Percentiles rank a stretch among this genome's conserved stretches.
These are phyloP conservation scores for Troides aeacus DNA, from an alignment of 2,888 invertebrate genomes.

Conservation along the genomic window DNA sequence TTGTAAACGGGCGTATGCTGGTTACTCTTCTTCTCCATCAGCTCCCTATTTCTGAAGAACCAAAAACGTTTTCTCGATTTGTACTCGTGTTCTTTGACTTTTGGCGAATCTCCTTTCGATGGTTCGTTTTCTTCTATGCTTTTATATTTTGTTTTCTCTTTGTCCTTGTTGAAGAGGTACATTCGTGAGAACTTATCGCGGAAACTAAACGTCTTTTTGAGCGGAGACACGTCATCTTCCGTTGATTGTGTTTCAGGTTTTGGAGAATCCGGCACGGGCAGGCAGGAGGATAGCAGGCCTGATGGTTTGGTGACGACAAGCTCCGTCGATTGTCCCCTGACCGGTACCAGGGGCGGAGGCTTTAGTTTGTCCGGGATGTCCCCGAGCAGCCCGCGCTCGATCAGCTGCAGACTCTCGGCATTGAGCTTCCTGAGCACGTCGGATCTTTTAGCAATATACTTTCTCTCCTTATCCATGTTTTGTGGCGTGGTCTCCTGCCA, in stretches of 20 bases:
- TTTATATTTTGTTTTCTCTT: constrained; percentile 53
- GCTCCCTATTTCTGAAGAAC: constrained; percentile 66
- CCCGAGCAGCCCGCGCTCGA: constrained; percentile 68
- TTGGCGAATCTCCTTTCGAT: constrained; percentile 31
- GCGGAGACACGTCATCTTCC: constrained; percentile 58
- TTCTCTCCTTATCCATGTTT: constrained; percentile 65
- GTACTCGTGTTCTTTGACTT: constrained; percentile 48
- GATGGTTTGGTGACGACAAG: constrained; percentile 72
- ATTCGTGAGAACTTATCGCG: constrained; percentile 66
- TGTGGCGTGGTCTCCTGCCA: constrained; percentile 59
- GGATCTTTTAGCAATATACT: constrained; percentile 52
- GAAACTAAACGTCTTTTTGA: constrained; percentile 72
- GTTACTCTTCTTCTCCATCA: constrained; percentile 47
- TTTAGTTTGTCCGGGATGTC: constrained; percentile 67
- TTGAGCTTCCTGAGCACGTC: constrained; percentile 67
- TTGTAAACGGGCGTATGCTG: constrained; percentile 53
- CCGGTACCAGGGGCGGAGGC: constrained; percentile 51
- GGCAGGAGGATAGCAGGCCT: constrained; percentile 61
- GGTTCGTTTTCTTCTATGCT: constrained; percentile 53
- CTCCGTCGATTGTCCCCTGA: constrained; percentile 56
- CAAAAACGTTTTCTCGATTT: constrained; percentile 67
- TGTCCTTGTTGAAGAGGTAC: constrained; percentile 60
- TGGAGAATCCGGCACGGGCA: constrained; percentile 60
- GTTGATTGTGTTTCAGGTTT: constrained; percentile 46
- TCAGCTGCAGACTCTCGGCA: constrained; percentile 61